Percentiles rank a stretch among this genome's conserved stretches.
phyloP scores from a whole-genome alignment of 1,140 invertebrate species.

The Psix sp. region DNA sequence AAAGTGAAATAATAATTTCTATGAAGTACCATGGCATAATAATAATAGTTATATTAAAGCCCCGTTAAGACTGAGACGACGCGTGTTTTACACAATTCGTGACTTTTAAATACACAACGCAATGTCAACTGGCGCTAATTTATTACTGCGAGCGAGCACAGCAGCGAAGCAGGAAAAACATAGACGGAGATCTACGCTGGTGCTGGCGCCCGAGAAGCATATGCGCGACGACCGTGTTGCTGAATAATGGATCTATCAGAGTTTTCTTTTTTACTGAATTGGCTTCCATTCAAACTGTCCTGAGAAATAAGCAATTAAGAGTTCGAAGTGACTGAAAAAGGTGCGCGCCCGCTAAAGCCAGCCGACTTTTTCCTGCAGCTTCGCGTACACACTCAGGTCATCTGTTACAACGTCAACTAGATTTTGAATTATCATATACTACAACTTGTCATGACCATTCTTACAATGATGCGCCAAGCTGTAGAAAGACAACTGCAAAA shows the following conservation, averaged over 20 bases:
- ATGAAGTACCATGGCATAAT: constrained; percentile 50
- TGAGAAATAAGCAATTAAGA: constrained; percentile 65
- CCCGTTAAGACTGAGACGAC: too few relatives aligned
- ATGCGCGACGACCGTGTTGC: too few relatives aligned
- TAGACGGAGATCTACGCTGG: too few relatives aligned
- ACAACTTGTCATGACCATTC: constrained; percentile 37
- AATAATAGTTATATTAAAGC: constrained; percentile 57
- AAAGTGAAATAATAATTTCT: too few relatives aligned
- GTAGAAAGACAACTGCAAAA: too few relatives aligned
- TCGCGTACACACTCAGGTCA: constrained; percentile 54
- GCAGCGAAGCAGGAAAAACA: too few relatives aligned
- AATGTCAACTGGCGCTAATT: constrained; percentile 58
- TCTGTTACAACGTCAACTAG: constrained; percentile 58
- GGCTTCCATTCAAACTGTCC: constrained; percentile 60
- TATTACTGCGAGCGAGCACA: too few relatives aligned
- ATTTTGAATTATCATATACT: constrained; percentile 57
- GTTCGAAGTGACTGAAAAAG: constrained; percentile 53
- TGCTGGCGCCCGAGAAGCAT: too few relatives aligned
- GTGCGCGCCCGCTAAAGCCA: constrained; percentile 55
- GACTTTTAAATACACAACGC: constrained; percentile 56
- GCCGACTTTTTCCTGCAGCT: constrained; percentile 48
- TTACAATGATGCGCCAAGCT: background rate
- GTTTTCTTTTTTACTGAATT: constrained; percentile 58
- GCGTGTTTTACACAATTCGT: too few relatives aligned
- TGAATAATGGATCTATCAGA: too few relatives aligned